A percentile compares a stretch with the other conserved stretches of the same genome.
These are phyloP conservation scores for Pantherophis guttatus DNA, from an alignment of 2,113 vertebrate species.

Conservation along the genomic window DNA sequence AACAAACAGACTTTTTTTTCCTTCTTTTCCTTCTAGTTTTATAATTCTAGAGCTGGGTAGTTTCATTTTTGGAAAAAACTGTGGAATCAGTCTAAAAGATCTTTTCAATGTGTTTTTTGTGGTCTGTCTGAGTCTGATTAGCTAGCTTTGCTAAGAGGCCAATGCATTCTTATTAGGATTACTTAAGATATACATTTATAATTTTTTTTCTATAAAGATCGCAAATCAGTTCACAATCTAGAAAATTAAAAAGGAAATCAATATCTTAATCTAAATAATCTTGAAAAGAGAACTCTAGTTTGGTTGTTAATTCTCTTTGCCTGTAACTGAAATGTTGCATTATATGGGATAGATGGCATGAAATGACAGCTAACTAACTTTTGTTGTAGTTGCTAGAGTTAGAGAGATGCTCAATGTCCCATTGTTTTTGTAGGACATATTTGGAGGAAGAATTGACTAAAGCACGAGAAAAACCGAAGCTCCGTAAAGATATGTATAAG, in stretches of 20 bases:
- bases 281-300: neutral
- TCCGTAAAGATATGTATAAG: constrained; percentile 92
- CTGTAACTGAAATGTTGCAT: neutral
- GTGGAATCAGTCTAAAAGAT: neutral
- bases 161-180: neutral
- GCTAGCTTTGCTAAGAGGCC: neutral
- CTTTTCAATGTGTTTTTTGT: neutral
- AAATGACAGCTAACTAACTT: neutral
- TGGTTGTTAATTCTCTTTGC: neutral
- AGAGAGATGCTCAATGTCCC: neutral
- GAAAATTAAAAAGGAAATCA: neutral
- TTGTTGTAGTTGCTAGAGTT: neutral
- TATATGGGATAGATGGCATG: neutral
- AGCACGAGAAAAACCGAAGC: constrained; percentile 88
- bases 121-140: neutral
- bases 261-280: neutral
- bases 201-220: neutral
- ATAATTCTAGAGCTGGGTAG: neutral
- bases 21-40: neutral
- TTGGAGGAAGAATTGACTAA: constrained; percentile 93
- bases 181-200: neutral
- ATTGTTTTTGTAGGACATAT: constrained; percentile 81
- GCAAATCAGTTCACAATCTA: neutral
- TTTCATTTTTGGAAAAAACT: neutral
- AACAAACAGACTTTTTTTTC: neutral